Evolutionary conservation across 64 coral and sea anemone species (phyloP).

Genomic region (Dendronephthya gigantea): DNA sequence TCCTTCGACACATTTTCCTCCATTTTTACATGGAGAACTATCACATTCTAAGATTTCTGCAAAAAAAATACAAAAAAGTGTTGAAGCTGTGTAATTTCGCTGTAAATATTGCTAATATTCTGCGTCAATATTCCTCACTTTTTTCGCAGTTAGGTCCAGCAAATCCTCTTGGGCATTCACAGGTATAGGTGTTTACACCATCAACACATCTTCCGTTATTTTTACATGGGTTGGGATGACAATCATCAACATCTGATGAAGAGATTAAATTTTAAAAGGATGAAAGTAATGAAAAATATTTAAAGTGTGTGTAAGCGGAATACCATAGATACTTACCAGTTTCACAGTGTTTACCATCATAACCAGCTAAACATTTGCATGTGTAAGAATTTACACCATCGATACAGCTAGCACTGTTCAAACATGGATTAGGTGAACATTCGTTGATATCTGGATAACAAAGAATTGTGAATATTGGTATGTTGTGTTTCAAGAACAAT

Average conservation of each 20-base stretch:
- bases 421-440: constrained; percentile 5
- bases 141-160: constrained; percentile 4
- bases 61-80: not conserved
- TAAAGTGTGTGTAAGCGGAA: too few species aligned
- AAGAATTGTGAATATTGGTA: too few species aligned
- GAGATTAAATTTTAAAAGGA: not conserved
- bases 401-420: not conserved
- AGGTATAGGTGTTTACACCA: not conserved
- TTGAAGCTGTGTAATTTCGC: too few species aligned
- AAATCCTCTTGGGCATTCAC: constrained; percentile 20
- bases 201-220: constrained; percentile 24
- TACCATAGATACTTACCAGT: constrained; percentile 2
- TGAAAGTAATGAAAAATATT: too few species aligned
- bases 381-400: constrained; percentile 15
- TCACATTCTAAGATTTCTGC: constrained; percentile 52
- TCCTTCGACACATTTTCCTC: constrained; percentile 35
- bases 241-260: constrained; percentile 17
- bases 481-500: too few species aligned
- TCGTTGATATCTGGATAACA: constrained; percentile 49
- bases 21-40: constrained; percentile 61
- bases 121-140: too few species aligned
- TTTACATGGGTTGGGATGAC: constrained; percentile 17
- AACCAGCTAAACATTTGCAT: constrained; percentile 36
- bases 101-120: too few species aligned
- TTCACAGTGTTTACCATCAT: constrained; percentile 27